Base-by-base conservation (phyloP, 2,797 vertebrate species). In the Aldrovandia affinis region DNA sequence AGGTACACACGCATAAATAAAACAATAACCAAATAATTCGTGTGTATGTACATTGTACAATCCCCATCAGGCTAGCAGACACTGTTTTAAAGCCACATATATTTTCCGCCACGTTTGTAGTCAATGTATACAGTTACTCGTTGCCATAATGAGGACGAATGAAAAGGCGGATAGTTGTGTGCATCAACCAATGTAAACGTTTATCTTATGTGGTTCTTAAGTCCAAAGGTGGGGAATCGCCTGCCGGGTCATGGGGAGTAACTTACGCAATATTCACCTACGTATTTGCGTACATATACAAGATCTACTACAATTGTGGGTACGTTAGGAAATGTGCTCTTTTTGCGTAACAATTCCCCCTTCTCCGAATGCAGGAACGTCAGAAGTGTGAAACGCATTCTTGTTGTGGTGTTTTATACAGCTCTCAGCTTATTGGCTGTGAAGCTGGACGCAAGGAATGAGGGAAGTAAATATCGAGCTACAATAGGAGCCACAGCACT, bases 401-500 rank as follows among this genome's bases (percentile, higher is more conserved):
- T 57, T 25, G 70, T 59, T 91, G 80, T 94, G 92, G 92, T 92
- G 94, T 85, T 89, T 86, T 89, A 87, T 83, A 9, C 39, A 75
- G 6, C 42, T 36, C 54, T 59, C 25, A 75, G 68, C 65, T 83
- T 22, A 84, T 85, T 88, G 83, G 83, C 68, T 89, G 85, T 87
- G 75, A 78, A 82, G 92, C 90, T 93, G 92, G 65, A 89, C 3
- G 10, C 86, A 36, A 83, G 63, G 55, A 75, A 82, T 61, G 44
- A 81, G 68, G 73, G 77, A 80, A 83, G 86, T 83, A 85, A 83
- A 84, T 57, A 91, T 85, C 88, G 86, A 88, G 87, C 89, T 55
- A 85, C 85, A 2, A 78, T 7, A 52, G 89, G 88, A 90, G 90
- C 30, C 12, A n/a, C 2, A 7, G n/a, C 52, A 22, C 52, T 44